Percentiles rank a stretch among this genome's conserved stretches.
Evolutionary conservation across 2,888 invertebrate genomes (phyloP).

Genomic region (Rhamnusium bicolor): DNA sequence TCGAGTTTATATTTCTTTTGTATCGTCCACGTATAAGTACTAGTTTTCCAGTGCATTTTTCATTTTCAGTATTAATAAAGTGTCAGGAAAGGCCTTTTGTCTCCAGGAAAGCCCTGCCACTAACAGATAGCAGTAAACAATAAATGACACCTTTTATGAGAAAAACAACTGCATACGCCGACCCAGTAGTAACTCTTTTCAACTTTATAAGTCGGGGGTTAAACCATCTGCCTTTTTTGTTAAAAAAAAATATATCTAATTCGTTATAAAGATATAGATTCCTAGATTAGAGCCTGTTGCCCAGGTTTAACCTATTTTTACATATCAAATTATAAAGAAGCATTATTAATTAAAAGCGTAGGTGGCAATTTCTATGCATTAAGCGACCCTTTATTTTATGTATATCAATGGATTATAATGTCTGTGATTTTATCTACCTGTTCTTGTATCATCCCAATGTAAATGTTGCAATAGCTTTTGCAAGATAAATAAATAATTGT

Average conservation of each 20-base stretch:
- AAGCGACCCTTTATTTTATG: neutral
- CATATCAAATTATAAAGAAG: neutral
- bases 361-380: neutral
- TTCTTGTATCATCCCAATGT: too few relatives aligned
- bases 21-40: neutral
- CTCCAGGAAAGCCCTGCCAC: neutral
- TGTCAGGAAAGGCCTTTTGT: constrained; percentile 3
- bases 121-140: constrained; percentile 1
- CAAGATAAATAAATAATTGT: too few relatives aligned
- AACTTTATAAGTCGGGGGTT: neutral
- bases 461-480: too few relatives aligned
- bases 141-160: neutral
- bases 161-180: neutral
- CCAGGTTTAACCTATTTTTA: neutral
- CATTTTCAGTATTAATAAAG: constrained; percentile 12
- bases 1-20: neutral
- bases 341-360: neutral
- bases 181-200: neutral
- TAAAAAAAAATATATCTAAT: neutral
- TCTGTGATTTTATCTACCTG: too few relatives aligned
- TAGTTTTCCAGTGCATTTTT: neutral
- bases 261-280: neutral
- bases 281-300: neutral
- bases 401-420: neutral
- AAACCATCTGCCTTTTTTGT: neutral